A percentile compares a stretch with the other conserved stretches of the same genome.
Conservation (phyloP, 2,797 vertebrate genomes). For the Chelmon rostratus region DNA sequence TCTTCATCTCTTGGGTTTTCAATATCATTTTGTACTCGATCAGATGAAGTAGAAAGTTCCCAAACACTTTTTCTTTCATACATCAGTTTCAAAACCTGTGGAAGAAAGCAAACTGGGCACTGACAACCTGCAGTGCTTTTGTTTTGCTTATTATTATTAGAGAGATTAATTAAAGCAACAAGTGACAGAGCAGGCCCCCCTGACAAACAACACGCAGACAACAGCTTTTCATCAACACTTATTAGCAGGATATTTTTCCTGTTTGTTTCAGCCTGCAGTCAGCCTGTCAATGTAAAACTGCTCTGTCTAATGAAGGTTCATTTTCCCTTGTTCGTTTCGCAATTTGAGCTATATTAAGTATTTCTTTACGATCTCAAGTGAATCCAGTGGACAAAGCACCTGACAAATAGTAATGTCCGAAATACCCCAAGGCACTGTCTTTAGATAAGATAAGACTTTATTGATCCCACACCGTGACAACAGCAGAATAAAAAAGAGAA, state of each 20-base stretch:
- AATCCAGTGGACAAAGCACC: not conserved
- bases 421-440: not conserved
- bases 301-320: constrained; percentile 49
- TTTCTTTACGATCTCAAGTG: constrained; percentile 7
- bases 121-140: constrained; percentile 31
- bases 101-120: constrained; percentile 53
- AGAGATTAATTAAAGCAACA: constrained; percentile 75
- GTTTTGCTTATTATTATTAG: constrained; percentile 72
- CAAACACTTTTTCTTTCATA: constrained; percentile 58
- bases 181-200: constrained; percentile 52
- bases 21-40: constrained; percentile 9
- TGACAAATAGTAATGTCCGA: constrained; percentile 11
- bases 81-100: constrained; percentile 56
- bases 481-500: no score
- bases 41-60: constrained; percentile 61
- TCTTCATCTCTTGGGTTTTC: constrained; percentile 4
- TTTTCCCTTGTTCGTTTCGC: constrained; percentile 20
- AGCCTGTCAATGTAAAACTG: constrained; percentile 51
- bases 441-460: no score
- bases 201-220: constrained; percentile 53
- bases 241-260: constrained; percentile 59
- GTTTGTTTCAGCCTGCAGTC: constrained; percentile 16
- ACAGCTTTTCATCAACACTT: constrained; percentile 67
- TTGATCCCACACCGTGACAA: no score
- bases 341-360: not conserved